Percentiles rank a stretch among this genome's conserved stretches.
Conservation (phyloP, 2,888 invertebrate genomes). For the Pristionchus entomophagus region DNA sequence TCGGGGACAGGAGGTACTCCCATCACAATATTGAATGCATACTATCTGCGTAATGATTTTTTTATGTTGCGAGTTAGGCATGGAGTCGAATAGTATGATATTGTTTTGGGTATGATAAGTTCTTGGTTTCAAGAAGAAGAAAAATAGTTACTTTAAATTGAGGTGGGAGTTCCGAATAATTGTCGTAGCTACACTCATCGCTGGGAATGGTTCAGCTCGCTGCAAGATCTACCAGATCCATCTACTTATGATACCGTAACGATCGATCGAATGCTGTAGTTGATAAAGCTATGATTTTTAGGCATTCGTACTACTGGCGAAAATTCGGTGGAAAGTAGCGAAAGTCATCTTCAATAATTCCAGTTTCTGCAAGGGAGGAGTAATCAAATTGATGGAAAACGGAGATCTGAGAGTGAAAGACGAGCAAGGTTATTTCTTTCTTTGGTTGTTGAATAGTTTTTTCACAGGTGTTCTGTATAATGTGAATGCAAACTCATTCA, state of each 20-base stretch:
- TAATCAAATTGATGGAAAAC: conserved; percentile 44
- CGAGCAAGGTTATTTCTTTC: neutral
- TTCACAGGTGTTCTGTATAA: neutral
- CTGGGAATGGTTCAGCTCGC: neutral
- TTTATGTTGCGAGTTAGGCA: no score
- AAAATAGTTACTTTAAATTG: no score
- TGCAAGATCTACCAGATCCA: neutral
- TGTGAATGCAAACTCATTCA: neutral
- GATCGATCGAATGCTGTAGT: no score
- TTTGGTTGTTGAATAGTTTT: neutral
- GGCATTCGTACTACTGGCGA: neutral
- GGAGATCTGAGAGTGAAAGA: conserved; percentile 38
- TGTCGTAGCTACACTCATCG: neutral
- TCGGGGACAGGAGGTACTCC: neutral
- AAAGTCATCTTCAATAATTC: conserved; percentile 36
- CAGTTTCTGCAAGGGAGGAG: neutral
- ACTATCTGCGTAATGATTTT: neutral
- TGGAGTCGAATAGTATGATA: neutral
- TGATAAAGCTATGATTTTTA: no score
- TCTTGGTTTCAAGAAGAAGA: no score
- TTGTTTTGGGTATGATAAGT: neutral
- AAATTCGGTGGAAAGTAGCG: conserved; percentile 39
- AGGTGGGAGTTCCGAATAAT: neutral
- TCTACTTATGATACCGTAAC: no score
- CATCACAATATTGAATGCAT: neutral